phyloP scores from a whole-genome alignment of 1,140 invertebrate genomes.

The Zeugodacus cucurbitae region DNA sequence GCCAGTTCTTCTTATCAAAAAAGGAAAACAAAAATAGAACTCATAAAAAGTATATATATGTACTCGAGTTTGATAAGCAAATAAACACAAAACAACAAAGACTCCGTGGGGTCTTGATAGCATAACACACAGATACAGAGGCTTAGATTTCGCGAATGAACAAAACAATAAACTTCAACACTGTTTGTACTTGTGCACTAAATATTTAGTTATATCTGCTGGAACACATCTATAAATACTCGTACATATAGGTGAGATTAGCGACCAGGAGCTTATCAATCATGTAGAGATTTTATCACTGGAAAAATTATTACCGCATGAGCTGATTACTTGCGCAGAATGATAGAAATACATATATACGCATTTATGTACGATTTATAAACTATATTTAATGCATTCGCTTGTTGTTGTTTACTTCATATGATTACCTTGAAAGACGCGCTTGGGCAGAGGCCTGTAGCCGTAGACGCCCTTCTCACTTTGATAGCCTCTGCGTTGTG shows the following conservation, averaged over 20 bases:
- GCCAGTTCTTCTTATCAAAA: too few species aligned
- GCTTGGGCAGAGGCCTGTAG: constrained; percentile 65
- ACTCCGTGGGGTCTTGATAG: background rate
- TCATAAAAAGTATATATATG: too few species aligned
- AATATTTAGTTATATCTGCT: background rate
- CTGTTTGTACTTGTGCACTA: background rate
- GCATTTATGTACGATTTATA: background rate
- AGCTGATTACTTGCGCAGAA: background rate
- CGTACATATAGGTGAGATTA: background rate
- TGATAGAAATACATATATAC: background rate
- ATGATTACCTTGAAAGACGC: constrained; percentile 66
- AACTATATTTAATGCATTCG: background rate
- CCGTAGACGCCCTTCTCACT: constrained; percentile 72
- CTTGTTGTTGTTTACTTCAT: background rate
- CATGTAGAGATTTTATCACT: background rate
- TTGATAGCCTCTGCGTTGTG: constrained; percentile 67
- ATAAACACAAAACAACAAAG: background rate
- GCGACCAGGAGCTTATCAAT: background rate
- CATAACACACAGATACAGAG: background rate
- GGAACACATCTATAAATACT: background rate
- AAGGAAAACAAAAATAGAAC: too few species aligned
- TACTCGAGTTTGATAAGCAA: background rate
- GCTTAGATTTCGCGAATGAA: background rate
- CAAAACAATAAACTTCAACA: background rate
- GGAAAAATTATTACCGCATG: background rate